A percentile compares a stretch with the other conserved stretches of the same genome.
Conservation (phyloP, 2,113 vertebrate genomes). For the Aramus guarauna region DNA sequence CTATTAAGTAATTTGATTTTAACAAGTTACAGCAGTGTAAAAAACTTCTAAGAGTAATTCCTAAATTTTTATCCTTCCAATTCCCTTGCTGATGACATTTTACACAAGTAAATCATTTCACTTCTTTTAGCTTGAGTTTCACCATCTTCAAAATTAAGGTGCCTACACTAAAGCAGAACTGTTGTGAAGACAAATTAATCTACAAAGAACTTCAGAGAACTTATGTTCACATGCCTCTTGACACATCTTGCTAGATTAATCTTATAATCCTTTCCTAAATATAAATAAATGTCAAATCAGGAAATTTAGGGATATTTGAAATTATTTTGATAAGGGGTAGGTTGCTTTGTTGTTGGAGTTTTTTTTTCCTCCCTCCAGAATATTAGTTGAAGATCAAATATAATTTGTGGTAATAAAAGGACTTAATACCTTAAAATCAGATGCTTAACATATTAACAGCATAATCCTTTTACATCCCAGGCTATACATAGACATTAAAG, state of each 20-base stretch:
- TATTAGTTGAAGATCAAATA: background rate
- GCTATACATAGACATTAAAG: slow-evolving; percentile 32
- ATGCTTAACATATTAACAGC: background rate
- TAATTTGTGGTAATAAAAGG: background rate
- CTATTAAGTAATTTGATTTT: background rate
- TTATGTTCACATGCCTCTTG: fast-evolving
- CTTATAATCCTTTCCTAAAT: background rate
- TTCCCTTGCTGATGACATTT: background rate
- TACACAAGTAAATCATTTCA: background rate
- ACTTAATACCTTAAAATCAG: slow-evolving; percentile 5
- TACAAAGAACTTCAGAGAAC: background rate
- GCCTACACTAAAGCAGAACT: background rate
- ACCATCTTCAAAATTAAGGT: background rate
- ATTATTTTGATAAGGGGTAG: background rate
- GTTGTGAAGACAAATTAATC: background rate
- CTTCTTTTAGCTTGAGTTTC: background rate
- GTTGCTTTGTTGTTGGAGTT: background rate
- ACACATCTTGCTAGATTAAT: background rate
- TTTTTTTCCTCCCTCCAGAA: background rate
- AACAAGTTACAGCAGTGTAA: background rate
- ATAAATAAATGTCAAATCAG: background rate
- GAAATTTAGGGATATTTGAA: background rate
- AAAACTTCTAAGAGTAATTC: background rate
- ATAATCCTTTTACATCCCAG: slow-evolving; percentile 2
- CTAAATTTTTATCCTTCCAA: background rate